These are phyloP conservation scores for Eunapius fragilis DNA, from an alignment of 37 sponge, comb jelly and placozoan genomes.

Conservation along the genomic window DNA sequence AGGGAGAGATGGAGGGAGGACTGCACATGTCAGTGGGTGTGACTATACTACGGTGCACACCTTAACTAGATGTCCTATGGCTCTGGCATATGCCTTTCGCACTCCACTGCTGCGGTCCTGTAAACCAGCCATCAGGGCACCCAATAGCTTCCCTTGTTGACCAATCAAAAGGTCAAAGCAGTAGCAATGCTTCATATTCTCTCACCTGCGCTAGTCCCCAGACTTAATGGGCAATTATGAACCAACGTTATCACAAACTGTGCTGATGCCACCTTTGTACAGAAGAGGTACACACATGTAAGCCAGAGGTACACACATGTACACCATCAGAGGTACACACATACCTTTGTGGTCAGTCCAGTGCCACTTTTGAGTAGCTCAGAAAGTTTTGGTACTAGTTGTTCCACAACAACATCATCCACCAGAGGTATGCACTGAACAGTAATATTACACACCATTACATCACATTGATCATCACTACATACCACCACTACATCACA, in stretches of 20 bases:
- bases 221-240: conserved; percentile 32
- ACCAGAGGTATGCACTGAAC: conserved; percentile 54
- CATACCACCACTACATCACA: not conserved
- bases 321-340: not conserved
- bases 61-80: conserved; percentile 71
- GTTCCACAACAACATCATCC: conserved; percentile 54
- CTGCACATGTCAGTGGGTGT: no score
- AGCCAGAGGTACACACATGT: not conserved
- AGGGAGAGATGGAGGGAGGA: no score
- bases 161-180: not conserved
- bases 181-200: conserved; percentile 6
- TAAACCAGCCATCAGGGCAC: conserved; percentile 55
- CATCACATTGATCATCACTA: not conserved
- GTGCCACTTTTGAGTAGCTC: conserved; percentile 78
- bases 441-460: not conserved
- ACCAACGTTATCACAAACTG: conserved; percentile 64
- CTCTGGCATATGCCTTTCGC: conserved; percentile 64
- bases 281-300: not conserved
- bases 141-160: conserved; percentile 68
- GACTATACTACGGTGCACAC: conserved; percentile 9
- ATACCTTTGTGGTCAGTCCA: conserved; percentile 83
- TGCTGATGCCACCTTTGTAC: conserved; percentile 48
- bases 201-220: conserved; percentile 74
- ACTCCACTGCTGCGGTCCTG: conserved; percentile 62
- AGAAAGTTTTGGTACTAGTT: conserved; percentile 63